Percentiles rank a stretch among this genome's conserved stretches.
These are phyloP conservation scores for Sphenodon punctatus DNA, from an alignment of 2,797 vertebrate genomes.

Conservation along the genomic window DNA sequence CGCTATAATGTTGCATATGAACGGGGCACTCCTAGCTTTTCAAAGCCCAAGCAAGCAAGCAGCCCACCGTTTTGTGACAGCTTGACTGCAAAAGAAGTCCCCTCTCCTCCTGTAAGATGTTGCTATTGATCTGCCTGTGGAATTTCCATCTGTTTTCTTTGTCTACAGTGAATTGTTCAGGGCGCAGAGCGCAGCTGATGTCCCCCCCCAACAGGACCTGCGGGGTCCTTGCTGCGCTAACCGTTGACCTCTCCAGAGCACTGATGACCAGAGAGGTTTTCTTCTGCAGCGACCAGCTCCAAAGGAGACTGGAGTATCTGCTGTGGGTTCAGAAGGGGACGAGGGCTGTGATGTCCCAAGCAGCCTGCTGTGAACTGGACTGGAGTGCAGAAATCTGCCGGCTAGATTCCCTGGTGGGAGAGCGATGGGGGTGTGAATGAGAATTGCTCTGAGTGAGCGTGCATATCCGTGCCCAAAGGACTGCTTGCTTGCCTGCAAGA, in stretches of 20 bases:
- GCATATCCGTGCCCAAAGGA: accelerated
- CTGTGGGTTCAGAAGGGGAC: not conserved
- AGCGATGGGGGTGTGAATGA: too few relatives aligned
- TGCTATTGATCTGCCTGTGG: accelerated
- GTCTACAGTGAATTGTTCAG: accelerated
- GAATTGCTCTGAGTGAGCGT: not conserved
- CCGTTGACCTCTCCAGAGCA: not conserved
- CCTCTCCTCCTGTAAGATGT: accelerated
- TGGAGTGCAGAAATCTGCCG: not conserved
- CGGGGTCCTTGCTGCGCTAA: not conserved
- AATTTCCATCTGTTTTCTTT: accelerated
- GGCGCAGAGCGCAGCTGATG: not conserved
- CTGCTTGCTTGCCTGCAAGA: not conserved
- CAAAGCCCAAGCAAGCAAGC: not conserved
- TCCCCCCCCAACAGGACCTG: accelerated
- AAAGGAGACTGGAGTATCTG: not conserved
- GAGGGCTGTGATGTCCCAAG: not conserved
- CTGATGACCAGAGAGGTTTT: not conserved
- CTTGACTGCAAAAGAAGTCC: accelerated
- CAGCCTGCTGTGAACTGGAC: not conserved
- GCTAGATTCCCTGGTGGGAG: not conserved
- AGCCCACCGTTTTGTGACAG: not conserved
- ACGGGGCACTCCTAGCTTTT: accelerated
- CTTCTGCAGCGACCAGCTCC: not conserved
- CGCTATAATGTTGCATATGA: accelerated